phyloP scores from a whole-genome alignment of 2,888 invertebrate species.

The Amphimallon solstitiale region DNA sequence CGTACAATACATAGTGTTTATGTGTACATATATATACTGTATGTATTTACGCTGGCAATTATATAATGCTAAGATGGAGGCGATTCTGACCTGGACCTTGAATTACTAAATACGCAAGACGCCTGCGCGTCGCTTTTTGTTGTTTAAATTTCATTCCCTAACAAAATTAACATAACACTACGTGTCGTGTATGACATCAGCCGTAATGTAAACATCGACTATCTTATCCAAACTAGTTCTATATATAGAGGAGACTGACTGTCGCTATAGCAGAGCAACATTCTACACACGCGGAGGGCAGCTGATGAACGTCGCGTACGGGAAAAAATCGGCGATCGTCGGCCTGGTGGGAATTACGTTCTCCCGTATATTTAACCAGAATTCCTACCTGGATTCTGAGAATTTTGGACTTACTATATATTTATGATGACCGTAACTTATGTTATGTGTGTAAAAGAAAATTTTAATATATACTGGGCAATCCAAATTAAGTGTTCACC shows the following conservation, averaged over 20 bases:
- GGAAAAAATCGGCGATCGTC: no score
- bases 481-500: no score
- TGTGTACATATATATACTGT: no score
- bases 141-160: constrained; percentile 39
- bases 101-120: constrained; percentile 27
- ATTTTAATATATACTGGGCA: no score
- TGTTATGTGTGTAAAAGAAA: no score
- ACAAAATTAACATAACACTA: constrained; percentile 42
- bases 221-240: constrained; percentile 35
- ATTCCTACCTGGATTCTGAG: constrained; percentile 15
- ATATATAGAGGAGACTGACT: constrained; percentile 41
- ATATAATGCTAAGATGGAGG: constrained; percentile 32
- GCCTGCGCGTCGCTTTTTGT: constrained; percentile 38
- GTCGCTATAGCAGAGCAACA: constrained; percentile 27
- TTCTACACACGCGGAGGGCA: neutral
- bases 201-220: constrained; percentile 36
- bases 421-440: neutral
- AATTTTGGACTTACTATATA: neutral
- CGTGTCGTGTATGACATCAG: constrained; percentile 39
- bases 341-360: no score
- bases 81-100: constrained; percentile 39
- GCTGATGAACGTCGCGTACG: no score
- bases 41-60: constrained; percentile 25
- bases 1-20: no score
- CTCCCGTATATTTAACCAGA: constrained; percentile 12